Conservation (phyloP, 2,797 vertebrate genomes). For the Syndactyla subalaris region DNA sequence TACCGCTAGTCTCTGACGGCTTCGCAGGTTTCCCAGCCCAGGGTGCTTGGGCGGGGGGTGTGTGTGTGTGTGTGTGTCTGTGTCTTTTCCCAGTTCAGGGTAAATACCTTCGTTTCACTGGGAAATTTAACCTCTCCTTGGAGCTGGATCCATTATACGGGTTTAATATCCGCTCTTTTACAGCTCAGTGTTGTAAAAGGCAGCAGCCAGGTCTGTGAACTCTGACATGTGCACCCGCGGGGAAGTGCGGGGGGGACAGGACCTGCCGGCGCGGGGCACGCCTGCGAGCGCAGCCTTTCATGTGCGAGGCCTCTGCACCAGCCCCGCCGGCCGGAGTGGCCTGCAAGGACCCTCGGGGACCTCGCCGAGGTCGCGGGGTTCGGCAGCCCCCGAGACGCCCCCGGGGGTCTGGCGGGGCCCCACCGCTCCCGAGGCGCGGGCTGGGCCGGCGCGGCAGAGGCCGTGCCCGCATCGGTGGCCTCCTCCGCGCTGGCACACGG, state of each 20-base stretch:
- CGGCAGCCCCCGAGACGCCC: not conserved
- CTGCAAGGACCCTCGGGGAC: not conserved
- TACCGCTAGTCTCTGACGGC: conserved; percentile 17
- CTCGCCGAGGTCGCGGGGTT: not conserved
- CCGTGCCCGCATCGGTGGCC: not conserved
- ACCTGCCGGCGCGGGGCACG: not conserved
- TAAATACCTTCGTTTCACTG: conserved; percentile 48
- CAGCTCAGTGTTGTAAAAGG: conserved; percentile 64
- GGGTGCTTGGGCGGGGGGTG: not conserved
- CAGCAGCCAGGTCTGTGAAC: conserved; percentile 68
- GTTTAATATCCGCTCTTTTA: conserved; percentile 74
- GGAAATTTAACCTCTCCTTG: conserved; percentile 55
- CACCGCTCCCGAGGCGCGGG: not conserved
- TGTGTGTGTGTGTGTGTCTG: too few relatives aligned
- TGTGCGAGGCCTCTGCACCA: not conserved
- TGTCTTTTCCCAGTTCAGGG: conserved; percentile 4
- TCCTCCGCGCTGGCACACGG: not conserved
- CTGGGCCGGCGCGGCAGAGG: not conserved
- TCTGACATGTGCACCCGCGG: conserved; percentile 55
- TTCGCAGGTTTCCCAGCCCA: conserved; percentile 16
- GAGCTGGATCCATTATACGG: conserved; percentile 64
- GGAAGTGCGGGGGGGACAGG: not conserved
- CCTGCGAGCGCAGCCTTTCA: conserved; percentile 24
- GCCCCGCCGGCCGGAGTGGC: not conserved
- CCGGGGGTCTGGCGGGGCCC: not conserved